Evolutionary conservation across 2,113 vertebrate species (phyloP).

Genomic region (Lepidothrix coronata): DNA sequence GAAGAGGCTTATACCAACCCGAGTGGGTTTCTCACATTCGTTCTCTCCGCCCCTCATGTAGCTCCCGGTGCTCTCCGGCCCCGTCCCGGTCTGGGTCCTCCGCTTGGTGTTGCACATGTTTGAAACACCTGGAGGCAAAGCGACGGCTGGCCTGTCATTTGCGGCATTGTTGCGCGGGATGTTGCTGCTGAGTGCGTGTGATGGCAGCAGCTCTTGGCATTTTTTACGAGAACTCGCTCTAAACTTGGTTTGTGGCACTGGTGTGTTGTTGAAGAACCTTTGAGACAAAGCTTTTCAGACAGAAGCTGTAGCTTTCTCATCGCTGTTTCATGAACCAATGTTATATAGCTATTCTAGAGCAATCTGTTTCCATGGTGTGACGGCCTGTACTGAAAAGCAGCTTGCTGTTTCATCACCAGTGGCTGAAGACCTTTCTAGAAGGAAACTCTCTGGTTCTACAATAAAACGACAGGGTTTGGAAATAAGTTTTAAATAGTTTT

Average conservation of each 20-base stretch:
- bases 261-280: neutral
- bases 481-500: neutral
- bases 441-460: neutral
- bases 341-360: neutral
- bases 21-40: neutral
- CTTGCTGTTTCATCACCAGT: rapidly evolving
- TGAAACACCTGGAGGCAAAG: too few species aligned
- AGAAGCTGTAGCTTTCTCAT: neutral
- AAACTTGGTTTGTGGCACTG: neutral
- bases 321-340: rapidly evolving
- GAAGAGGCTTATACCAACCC: neutral
- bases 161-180: neutral
- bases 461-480: neutral
- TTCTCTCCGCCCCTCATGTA: rapidly evolving
- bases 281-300: neutral
- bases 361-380: neutral
- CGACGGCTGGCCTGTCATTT: rapidly evolving
- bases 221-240: neutral
- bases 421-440: neutral
- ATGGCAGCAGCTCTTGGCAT: neutral
- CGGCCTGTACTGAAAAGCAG: neutral
- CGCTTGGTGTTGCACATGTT: too few species aligned
- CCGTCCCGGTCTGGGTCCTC: too few species aligned
- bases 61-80: too few species aligned
- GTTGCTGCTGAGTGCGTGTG: rapidly evolving